Evolutionary conservation across 2,797 vertebrate genomes (phyloP), one percentile per base, ranked within the genome.

Genomic region (Chelmon rostratus): DNA sequence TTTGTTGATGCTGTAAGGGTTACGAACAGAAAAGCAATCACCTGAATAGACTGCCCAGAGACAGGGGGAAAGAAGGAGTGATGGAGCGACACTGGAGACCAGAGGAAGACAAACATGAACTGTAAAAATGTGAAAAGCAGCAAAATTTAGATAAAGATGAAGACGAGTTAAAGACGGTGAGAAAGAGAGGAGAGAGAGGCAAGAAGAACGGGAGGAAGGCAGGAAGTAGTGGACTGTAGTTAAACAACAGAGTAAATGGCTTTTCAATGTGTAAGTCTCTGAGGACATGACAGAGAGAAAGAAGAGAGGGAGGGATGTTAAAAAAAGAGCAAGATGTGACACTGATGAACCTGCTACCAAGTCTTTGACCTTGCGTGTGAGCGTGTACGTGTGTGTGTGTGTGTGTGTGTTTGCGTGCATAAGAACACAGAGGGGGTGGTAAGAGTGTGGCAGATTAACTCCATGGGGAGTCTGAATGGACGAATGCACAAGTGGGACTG

Each of bases 401-500:
- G 50, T 64, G 68, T 50, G 37, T 25, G 59, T 62, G 47, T 44
- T n/a, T 52, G n/a, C 6, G 35, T 71, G 72, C 12, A 2, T 73
- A 38, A 15, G 57, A 52, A 46, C 54, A 69, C 47, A 68, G 64
- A 38, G 33, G 57, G 62, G 42, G 35, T 65, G 75, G 66, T 62
- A 33, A 59, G 76, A 81, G 81, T 70, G 76, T 67, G 68, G 76
- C 84, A 91, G 81, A 78, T 89, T 85, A 61, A 63, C 86, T 86
- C 86, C 49, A 38, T 50, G 62, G 91, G 89, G 81, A 82, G 92
- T 82, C 81, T 81, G 79, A 89, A 91, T 82, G 90, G 86, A 74
- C 71, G n/a, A 78, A 15, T 90, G 89, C 85, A 86, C 87, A 84
- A 84, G 75, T 89, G 83, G 86, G 80, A 73, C 75, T 78, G 56